Percentiles rank a stretch among this genome's conserved stretches.
Conservation (phyloP, 1,140 invertebrate species). For the Grapholita molesta region DNA sequence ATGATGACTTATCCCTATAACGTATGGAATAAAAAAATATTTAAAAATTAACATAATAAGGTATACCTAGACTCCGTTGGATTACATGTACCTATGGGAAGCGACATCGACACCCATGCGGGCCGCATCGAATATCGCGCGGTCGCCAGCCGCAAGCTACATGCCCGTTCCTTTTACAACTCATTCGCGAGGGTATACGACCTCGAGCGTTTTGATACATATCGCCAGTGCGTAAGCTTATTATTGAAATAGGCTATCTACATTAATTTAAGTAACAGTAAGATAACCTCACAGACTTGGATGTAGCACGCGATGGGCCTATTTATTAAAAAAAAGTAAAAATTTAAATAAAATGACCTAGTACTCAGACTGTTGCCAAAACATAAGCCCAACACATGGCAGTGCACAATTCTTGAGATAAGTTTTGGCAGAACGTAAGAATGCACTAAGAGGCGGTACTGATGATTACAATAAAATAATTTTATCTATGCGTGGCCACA, state of each 20-base stretch:
- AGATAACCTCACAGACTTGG: no score
- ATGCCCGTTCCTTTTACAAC: conserved; percentile 59
- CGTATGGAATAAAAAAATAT: no score
- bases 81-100: conserved; percentile 45
- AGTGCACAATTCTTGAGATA: background rate
- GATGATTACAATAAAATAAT: background rate
- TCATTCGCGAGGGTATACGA: conserved; percentile 54
- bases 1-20: no score
- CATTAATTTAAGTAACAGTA: no score
- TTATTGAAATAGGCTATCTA: background rate
- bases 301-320: no score
- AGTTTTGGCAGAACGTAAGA: background rate
- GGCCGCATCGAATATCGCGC: conserved; percentile 53
- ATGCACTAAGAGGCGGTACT: conserved; percentile 12
- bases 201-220: background rate
- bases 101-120: conserved; percentile 53
- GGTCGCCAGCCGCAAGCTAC: conserved; percentile 57
- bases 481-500: background rate
- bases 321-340: no score
- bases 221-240: background rate
- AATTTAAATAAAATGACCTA: no score
- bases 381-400: background rate
- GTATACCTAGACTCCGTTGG: background rate
- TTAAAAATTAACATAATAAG: background rate
- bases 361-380: background rate